These are phyloP conservation scores for Scomberomorus guttatus DNA, from an alignment of 2,797 vertebrate genomes.

Conservation along the genomic window DNA sequence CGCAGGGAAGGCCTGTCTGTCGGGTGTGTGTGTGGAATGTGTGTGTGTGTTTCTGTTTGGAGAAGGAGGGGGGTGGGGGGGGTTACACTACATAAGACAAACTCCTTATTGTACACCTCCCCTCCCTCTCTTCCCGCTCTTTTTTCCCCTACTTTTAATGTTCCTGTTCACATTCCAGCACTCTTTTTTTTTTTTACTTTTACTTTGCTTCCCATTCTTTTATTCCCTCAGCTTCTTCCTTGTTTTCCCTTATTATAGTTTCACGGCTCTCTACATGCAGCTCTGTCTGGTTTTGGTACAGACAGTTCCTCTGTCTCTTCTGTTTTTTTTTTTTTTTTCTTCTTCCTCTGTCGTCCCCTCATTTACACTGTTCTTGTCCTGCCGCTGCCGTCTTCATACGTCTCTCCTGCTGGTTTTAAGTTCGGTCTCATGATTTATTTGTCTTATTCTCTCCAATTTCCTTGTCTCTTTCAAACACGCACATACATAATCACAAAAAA, in stretches of 20 bases:
- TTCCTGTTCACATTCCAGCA: conserved; percentile 49
- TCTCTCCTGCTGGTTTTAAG: conserved; percentile 17
- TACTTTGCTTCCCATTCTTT: conserved; percentile 1
- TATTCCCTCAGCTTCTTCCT: conserved; percentile 33
- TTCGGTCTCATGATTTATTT: conserved; percentile 18
- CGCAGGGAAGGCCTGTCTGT: conserved; percentile 73
- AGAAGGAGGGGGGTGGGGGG: conserved; percentile 1
- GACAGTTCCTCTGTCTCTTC: conserved; percentile 15
- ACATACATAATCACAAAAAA: not conserved
- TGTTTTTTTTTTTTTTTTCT: not conserved
- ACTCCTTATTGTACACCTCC: conserved; percentile 26
- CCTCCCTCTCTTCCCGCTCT: not conserved
- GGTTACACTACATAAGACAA: conserved; percentile 49
- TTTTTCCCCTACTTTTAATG: conserved; percentile 25
- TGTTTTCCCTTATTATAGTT: conserved; percentile 39
- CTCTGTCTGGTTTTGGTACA: conserved; percentile 23
- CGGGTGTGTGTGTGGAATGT: conserved; percentile 26
- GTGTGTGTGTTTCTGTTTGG: conserved; percentile 4
- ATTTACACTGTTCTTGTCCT: conserved; percentile 27
- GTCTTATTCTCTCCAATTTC: conserved; percentile 9
- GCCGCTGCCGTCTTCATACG: not conserved
- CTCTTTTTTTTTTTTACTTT: conserved; percentile 4
- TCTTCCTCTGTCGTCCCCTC: conserved; percentile 20
- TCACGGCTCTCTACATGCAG: conserved; percentile 17
- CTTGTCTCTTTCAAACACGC: not conserved